Percentiles rank a stretch among this genome's conserved stretches.
Evolutionary conservation across 2,113 vertebrate species (phyloP).

Genomic region (Callipepla californica): DNA sequence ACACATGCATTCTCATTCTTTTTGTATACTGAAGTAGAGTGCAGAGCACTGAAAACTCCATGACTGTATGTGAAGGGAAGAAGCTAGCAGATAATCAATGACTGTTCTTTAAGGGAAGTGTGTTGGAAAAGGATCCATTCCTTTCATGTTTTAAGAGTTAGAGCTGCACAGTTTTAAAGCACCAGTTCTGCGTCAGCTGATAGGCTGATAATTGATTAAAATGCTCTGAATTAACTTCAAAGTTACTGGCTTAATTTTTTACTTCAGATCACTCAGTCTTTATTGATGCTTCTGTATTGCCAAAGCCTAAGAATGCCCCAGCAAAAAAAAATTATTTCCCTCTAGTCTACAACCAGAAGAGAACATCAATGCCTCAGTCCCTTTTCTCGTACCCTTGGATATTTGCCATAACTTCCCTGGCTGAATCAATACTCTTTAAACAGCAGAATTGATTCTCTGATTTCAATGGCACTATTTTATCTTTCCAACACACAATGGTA

Average conservation of each 20-base stretch:
- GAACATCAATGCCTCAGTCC: background rate
- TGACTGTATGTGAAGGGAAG: background rate
- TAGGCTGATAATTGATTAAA: conserved; percentile 42
- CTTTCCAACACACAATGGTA: conserved; percentile 30
- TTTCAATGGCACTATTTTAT: conserved; percentile 65
- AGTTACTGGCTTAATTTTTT: conserved; percentile 33
- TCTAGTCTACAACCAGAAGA: conserved; percentile 32
- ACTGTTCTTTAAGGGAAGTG: background rate
- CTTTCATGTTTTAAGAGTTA: background rate
- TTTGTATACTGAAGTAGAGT: background rate
- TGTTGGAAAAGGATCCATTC: background rate
- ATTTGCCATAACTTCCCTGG: conserved; percentile 33
- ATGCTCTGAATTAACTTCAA: conserved; percentile 37
- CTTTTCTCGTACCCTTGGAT: conserved; percentile 43
- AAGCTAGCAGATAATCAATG: background rate
- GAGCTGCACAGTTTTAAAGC: background rate
- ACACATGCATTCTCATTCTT: background rate
- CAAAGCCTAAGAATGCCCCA: conserved; percentile 34
- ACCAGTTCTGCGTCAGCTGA: background rate
- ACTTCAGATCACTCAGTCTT: conserved; percentile 14
- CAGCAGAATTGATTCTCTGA: conserved; percentile 60
- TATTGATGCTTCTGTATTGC: conserved; percentile 25
- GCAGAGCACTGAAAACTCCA: conserved; percentile 13
- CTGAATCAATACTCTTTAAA: conserved; percentile 71
- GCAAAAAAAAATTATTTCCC: conserved; percentile 42